Base-by-base conservation (phyloP, 2,888 invertebrate species). In the Chrysolina haemoptera region DNA sequence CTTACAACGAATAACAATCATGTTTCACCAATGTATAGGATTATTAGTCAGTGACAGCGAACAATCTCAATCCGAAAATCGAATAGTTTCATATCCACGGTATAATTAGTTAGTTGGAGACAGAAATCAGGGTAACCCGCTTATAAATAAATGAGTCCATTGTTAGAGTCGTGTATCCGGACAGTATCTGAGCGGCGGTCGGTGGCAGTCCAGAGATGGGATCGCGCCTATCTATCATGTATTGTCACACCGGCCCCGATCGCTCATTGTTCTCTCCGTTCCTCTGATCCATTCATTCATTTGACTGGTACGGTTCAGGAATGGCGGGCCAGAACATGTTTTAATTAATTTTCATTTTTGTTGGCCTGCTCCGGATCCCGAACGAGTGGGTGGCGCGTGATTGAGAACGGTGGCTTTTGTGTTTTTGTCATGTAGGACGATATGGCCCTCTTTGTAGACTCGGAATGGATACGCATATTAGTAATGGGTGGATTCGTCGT, bases 211-310 rank as follows among this genome's bases (percentile, higher is more conserved):
- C 81, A 79, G 83, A 86, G 86, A 87, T 87, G 84, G 80, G 82
- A 86, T 87, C 87, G 85, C 83, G 83, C 83, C 84, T 84, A 88
- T 88, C 87, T 86, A 88, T 88, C 88, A 87, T 87, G 87, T 87
- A 88, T 88, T 88, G 88, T 88, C 87, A 87, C 87, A 85, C 85
- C 82, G 83, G 79, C 81, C 82, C 84, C 86, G 84, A 88, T 87
- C 87, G 85, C 83, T 87, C 87, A 88, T 88, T 88, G 87, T 88
- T 87, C 85, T 85, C 84, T 84, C 35, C 35, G 53, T 40, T 53
- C 35, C 50, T 53, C 27, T 73, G 62, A 62, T 70, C 20, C 55
- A 71, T 62, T 55, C 64, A 50, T 64, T 22, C 40, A 74, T 80
- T 79, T 76, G 80, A 81, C 78, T 70, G 70, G 67, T 73, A 74